Evolutionary conservation across 2,113 vertebrate genomes (phyloP).

Genomic region (Microcebus griseorufus): DNA sequence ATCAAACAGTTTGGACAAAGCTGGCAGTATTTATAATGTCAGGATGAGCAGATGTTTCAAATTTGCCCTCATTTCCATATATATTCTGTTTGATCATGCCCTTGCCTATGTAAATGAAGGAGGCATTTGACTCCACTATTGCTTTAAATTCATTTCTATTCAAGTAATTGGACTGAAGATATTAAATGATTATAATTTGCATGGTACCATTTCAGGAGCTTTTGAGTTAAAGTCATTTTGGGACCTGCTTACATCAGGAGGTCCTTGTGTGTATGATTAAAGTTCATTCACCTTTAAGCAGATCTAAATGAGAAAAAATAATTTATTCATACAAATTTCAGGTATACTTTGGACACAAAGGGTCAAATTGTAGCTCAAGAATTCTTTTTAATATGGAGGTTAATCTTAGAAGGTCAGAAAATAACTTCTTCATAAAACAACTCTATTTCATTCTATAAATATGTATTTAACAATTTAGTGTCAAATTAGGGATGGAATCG

Average conservation of each 20-base stretch:
- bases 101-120: conserved; percentile 90
- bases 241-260: conserved; percentile 10
- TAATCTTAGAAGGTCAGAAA: conserved; percentile 15
- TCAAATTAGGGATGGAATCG: not conserved
- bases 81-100: conserved; percentile 90
- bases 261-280: conserved; percentile 64
- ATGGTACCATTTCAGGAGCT: conserved; percentile 72
- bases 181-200: conserved; percentile 81
- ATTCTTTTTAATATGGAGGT: conserved; percentile 2
- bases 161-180: conserved; percentile 78
- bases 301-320: conserved; percentile 60
- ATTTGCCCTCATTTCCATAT: conserved; percentile 93
- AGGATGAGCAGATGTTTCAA: conserved; percentile 93
- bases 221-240: conserved; percentile 78
- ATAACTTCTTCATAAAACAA: not conserved
- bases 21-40: conserved; percentile 87
- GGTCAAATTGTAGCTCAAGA: conserved; percentile 27
- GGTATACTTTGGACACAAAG: conserved; percentile 42
- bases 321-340: conserved; percentile 68
- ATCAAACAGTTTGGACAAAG: conserved; percentile 86
- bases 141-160: conserved; percentile 84
- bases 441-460: not conserved
- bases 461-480: not conserved
- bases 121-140: conserved; percentile 81
- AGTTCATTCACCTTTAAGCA: conserved; percentile 62